These are phyloP conservation scores for Crioceris asparagi DNA, from an alignment of 2,888 invertebrate species.

Conservation along the genomic window DNA sequence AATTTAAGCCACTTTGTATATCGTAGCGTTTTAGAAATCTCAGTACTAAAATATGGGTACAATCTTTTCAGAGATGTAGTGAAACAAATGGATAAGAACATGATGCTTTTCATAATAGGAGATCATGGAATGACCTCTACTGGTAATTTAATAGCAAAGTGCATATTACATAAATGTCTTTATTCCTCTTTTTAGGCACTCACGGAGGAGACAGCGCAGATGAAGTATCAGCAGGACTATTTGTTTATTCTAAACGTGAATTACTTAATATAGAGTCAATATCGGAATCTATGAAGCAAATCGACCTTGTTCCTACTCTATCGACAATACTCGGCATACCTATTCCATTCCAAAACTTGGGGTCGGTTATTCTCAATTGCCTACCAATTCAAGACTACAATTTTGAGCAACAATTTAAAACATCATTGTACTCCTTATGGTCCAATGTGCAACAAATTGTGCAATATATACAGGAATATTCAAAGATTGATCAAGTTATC, in stretches of 20 bases:
- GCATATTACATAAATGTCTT: no score
- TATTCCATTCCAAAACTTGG: constrained; percentile 79
- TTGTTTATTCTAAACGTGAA: constrained; percentile 64
- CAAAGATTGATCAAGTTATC: constrained; percentile 50
- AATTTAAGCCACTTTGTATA: no score
- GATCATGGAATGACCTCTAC: constrained; percentile 97
- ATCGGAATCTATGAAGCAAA: constrained; percentile 58
- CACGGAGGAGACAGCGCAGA: constrained; percentile 90
- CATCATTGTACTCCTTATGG: constrained; percentile 47
- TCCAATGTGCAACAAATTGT: constrained; percentile 58
- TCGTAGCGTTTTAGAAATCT: no score
- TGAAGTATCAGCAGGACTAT: constrained; percentile 81
- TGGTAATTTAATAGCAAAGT: no score
- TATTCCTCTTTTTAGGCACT: constrained; percentile 72
- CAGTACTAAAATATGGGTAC: no score
- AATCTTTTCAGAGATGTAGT: constrained; percentile 44
- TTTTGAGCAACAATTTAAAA: constrained; percentile 35
- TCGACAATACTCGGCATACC: constrained; percentile 74
- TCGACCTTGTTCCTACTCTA: constrained; percentile 94
- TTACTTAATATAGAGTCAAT: constrained; percentile 43
- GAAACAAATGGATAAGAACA: constrained; percentile 55
- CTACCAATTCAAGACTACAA: no score
- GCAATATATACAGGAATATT: constrained; percentile 63
- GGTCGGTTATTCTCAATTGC: no score
- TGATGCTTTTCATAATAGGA: constrained; percentile 80